Evolutionary conservation across 1,140 invertebrate genomes (phyloP), one percentile per base, ranked within the genome.

Genomic region (Sipha flava): DNA sequence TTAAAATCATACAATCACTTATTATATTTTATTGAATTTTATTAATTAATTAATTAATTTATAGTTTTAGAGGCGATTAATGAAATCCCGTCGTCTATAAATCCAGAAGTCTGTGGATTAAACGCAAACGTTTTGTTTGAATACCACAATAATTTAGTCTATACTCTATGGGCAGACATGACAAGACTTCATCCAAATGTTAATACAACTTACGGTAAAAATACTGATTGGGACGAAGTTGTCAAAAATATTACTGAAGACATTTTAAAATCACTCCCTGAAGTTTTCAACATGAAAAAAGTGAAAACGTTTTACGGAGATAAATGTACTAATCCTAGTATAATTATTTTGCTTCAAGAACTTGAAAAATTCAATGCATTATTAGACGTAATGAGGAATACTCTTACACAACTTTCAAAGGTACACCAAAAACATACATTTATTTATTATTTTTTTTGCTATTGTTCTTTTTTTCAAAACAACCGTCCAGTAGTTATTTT

Each of bases 121-220:
- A 52, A 77, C 6, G 1, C 73, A 18, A 57, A 77, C 14, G 73
- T 21, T 57, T 14, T 40, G 29, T 59, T 95, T 79, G 87, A 96
- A 82, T 93, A 98, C 87, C 89, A 92, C 43, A 97, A 97, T 87
- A 94, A 94, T 12, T 94, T 97, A 88, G 96, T 97, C 84, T 90
- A 16, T 10, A 4, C 10, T 18, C n/a, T 62, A 10, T 95, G 93
- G 54, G 89, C 92, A 85, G 91, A 93, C 2, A 91, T 92, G 9
- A 90, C 91, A 82, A 90, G 91, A 83, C 94, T 96, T 87, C 96
- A 93, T 93, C 87, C 83, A 57, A 89, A 92, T 85, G 87, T 96
- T 52, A 91, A 95, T 82, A 92, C 95, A 83, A 85, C 96, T 40
- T 94, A 96, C 84, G 94, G 94, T 18, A 18, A 21, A 93, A 95